Evolutionary conservation across 1,140 invertebrate species (phyloP).

Genomic region (Trypoxylus dichotomus): DNA sequence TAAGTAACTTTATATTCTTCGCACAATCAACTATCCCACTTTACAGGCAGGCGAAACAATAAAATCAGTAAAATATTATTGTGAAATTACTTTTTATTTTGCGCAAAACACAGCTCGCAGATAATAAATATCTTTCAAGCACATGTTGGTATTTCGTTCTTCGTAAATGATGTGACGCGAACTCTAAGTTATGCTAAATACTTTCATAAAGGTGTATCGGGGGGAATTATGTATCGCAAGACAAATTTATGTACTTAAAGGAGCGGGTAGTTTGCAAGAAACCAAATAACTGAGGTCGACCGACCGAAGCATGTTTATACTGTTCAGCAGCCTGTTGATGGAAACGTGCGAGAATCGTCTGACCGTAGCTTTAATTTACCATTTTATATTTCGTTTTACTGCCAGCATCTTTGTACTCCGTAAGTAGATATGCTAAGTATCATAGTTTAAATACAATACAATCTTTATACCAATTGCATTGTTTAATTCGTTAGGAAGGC

Average conservation of each 20-base stretch:
- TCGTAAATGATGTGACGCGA: slow-evolving; percentile 34
- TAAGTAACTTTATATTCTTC: slow-evolving; percentile 55
- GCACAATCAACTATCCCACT: slow-evolving; percentile 54
- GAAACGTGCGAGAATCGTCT: not conserved
- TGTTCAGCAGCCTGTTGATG: not conserved
- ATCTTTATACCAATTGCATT: not conserved
- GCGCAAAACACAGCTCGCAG: slow-evolving; percentile 46
- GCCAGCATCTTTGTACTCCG: not conserved
- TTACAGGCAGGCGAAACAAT: slow-evolving; percentile 53
- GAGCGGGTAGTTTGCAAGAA: not conserved
- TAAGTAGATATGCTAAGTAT: not conserved
- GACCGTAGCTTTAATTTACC: not conserved
- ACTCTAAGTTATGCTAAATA: slow-evolving; percentile 40
- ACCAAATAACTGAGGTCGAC: slow-evolving; percentile 14
- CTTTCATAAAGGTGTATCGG: slow-evolving; percentile 39
- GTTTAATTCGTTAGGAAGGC: not conserved
- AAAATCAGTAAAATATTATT: slow-evolving; percentile 56
- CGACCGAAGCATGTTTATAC: not conserved
- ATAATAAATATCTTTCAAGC: slow-evolving; percentile 48
- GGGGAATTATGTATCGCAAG: slow-evolving; percentile 33
- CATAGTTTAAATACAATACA: not conserved
- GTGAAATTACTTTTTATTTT: slow-evolving; percentile 52
- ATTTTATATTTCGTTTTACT: not conserved
- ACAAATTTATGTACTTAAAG: slow-evolving; percentile 36
- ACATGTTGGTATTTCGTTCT: slow-evolving; percentile 35